Evolutionary conservation across 2,888 invertebrate genomes (phyloP).

Genomic region (Timema podura): DNA sequence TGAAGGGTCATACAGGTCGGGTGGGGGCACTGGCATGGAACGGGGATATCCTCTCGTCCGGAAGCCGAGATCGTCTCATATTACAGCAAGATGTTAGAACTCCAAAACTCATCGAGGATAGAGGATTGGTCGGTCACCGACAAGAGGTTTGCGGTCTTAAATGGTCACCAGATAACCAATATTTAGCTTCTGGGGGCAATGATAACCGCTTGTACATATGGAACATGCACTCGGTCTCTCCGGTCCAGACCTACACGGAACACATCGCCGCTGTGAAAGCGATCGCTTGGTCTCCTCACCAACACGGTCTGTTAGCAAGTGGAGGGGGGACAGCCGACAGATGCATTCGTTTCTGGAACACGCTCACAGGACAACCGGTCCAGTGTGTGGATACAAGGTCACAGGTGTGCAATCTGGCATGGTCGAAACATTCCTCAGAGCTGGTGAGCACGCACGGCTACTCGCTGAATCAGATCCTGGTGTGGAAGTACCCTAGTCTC

Average conservation of each 20-base stretch:
- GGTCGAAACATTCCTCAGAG: slow-evolving; percentile 92
- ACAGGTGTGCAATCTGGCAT: slow-evolving; percentile 96
- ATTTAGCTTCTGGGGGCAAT: slow-evolving; percentile 96
- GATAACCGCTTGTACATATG: slow-evolving; percentile 92
- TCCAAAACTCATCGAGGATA: slow-evolving; percentile 63
- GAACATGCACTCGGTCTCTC: slow-evolving; percentile 77
- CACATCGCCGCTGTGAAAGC: slow-evolving; percentile 89
- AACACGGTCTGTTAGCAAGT: slow-evolving; percentile 91
- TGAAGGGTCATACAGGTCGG: slow-evolving; percentile 87
- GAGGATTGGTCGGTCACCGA: slow-evolving; percentile 81
- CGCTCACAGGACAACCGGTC: slow-evolving; percentile 95
- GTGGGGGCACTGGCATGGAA: slow-evolving; percentile 98
- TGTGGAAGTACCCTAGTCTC: slow-evolving; percentile 97
- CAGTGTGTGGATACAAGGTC: slow-evolving; percentile 98
- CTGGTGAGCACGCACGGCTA: slow-evolving; percentile 90
- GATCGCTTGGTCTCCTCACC: slow-evolving; percentile 98
- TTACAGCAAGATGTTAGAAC: slow-evolving; percentile 90
- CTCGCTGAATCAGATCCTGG: slow-evolving; percentile 96
- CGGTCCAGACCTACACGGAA: slow-evolving; percentile 93
- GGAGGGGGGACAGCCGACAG: slow-evolving; percentile 99
- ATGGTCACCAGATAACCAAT: slow-evolving; percentile 98
- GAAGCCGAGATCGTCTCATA: slow-evolving; percentile 90
- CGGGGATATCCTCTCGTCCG: slow-evolving; percentile 90
- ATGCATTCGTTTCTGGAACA: slow-evolving; percentile 97
- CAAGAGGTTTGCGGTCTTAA: slow-evolving; percentile 98